A percentile compares a stretch with the other conserved stretches of the same genome.
phyloP scores from a whole-genome alignment of 2,797 vertebrate genomes.

The Gallirallus australis region DNA sequence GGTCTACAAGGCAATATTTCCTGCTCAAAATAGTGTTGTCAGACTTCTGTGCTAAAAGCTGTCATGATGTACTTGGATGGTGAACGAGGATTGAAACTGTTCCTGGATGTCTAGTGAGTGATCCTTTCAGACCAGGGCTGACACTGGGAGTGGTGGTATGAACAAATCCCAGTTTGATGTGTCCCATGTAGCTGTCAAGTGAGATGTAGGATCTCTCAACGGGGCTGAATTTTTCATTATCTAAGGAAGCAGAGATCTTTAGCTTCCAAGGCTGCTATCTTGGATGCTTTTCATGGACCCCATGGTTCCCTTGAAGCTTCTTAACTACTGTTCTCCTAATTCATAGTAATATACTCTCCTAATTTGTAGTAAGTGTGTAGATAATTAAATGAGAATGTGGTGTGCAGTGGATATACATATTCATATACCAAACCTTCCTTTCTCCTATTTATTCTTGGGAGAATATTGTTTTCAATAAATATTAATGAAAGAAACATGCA shows the following conservation, averaged over 20 bases:
- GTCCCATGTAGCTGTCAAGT: fast-evolving
- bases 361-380: not conserved
- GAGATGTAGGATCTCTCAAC: not conserved
- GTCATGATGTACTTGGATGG: not conserved
- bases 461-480: not conserved
- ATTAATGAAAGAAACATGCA: not conserved
- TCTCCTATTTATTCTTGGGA: not conserved
- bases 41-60: not conserved
- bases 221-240: not conserved
- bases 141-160: not conserved
- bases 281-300: not conserved
- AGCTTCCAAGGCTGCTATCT: not conserved
- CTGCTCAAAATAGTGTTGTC: not conserved
- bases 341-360: not conserved
- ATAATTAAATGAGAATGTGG: not conserved
- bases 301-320: not conserved
- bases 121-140: not conserved
- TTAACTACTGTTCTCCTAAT: not conserved
- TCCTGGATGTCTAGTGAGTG: not conserved
- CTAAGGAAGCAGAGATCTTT: not conserved
- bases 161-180: fast-evolving
- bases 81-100: not conserved
- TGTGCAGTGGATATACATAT: not conserved
- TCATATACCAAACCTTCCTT: not conserved
- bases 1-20: not conserved